Percentiles rank a stretch among this genome's conserved stretches.
These are phyloP conservation scores for Morinoia aosen DNA, from an alignment of 2,888 invertebrate genomes.

Conservation along the genomic window DNA sequence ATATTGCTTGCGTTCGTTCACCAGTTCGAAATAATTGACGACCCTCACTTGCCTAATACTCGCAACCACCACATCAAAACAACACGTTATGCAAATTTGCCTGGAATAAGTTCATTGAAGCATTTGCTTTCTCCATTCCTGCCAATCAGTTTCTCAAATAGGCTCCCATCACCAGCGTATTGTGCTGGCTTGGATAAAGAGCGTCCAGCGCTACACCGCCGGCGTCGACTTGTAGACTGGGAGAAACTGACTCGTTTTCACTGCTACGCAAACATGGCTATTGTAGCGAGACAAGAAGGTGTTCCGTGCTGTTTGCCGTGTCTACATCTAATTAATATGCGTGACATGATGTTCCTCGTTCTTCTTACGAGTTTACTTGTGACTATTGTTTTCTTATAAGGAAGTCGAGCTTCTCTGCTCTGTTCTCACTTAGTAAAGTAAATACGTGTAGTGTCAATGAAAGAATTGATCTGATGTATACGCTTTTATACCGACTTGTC, in stretches of 20 bases:
- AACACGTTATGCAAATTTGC: background rate
- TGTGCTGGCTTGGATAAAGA: background rate
- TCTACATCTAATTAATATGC: background rate
- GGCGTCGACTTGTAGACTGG: background rate
- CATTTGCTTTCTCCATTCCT: background rate
- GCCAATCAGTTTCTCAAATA: background rate
- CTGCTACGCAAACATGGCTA: background rate
- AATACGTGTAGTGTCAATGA: too few species aligned
- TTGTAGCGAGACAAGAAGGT: conserved; percentile 12
- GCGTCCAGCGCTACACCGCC: background rate
- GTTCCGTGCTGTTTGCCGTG: background rate
- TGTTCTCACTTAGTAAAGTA: too few species aligned
- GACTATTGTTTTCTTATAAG: too few species aligned
- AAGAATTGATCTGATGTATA: too few species aligned
- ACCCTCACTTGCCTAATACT: background rate
- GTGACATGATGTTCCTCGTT: background rate
- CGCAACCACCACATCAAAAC: background rate
- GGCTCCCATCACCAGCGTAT: background rate
- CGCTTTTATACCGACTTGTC: too few species aligned
- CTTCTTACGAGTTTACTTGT: background rate
- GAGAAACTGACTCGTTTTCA: background rate
- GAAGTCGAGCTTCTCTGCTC: too few species aligned
- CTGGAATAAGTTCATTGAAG: background rate
- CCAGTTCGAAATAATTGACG: background rate
- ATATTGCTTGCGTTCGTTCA: background rate